Percentiles rank a stretch among this genome's conserved stretches.
phyloP scores from a whole-genome alignment of 1,140 invertebrate species.

The Zaprionus nigranus region DNA sequence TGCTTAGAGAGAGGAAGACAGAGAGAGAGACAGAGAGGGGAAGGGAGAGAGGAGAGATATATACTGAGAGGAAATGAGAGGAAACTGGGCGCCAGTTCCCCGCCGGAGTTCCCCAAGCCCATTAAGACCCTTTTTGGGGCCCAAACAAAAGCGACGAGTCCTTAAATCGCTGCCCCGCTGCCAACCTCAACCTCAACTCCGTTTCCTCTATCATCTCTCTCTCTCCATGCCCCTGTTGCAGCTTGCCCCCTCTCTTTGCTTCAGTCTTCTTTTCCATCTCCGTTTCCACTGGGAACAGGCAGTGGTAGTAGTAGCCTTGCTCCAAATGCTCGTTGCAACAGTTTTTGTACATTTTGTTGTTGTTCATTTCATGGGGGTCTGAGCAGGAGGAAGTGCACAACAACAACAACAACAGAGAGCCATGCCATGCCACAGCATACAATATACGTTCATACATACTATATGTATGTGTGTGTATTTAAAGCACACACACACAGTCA shows the following conservation, averaged over 20 bases:
- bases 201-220: neutral
- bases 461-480: neutral
- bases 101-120: constrained; percentile 38
- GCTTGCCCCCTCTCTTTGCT: no score
- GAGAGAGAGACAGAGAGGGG: neutral
- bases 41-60: no score
- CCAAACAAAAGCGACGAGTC: constrained; percentile 52
- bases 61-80: constrained; percentile 45
- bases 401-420: constrained; percentile 33
- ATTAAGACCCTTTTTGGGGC: constrained; percentile 55
- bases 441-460: constrained; percentile 14
- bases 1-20: neutral
- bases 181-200: constrained; percentile 19
- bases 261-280: neutral
- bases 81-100: constrained; percentile 35
- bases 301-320: constrained; percentile 48
- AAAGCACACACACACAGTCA: constrained; percentile 6
- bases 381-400: constrained; percentile 40
- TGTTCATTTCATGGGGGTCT: constrained; percentile 50
- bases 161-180: constrained; percentile 41
- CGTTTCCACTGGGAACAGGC: constrained; percentile 23
- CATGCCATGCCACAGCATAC: constrained; percentile 1
- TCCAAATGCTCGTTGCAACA: constrained; percentile 66
- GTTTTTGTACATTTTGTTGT: constrained; percentile 54
- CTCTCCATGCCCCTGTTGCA: neutral